phyloP scores from a whole-genome alignment of 2,888 invertebrate species.

The Eupeodes luniger region DNA sequence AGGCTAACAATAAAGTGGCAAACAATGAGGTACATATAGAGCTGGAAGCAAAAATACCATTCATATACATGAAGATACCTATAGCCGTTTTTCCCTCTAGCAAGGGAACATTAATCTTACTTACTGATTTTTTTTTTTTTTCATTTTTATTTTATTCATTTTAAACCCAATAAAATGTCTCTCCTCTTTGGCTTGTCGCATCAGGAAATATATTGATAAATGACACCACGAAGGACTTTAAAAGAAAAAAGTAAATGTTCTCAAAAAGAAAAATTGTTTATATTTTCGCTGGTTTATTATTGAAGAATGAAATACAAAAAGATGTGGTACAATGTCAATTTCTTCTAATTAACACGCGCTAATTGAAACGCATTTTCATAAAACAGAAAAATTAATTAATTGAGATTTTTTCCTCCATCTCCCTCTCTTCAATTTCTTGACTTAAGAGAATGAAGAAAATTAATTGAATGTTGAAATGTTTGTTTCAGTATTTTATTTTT shows the following conservation, averaged over 20 bases:
- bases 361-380: slow-evolving; percentile 16
- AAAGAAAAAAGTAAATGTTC: not conserved
- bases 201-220: slow-evolving; percentile 61
- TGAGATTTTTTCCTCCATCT: too few relatives aligned
- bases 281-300: not conserved
- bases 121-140: slow-evolving; percentile 52
- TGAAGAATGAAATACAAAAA: not conserved
- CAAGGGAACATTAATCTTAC: slow-evolving; percentile 68
- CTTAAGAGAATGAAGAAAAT: too few relatives aligned
- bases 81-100: not conserved
- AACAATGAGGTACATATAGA: slow-evolving; percentile 48
- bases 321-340: slow-evolving; percentile 2
- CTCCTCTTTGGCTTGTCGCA: slow-evolving; percentile 25
- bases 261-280: slow-evolving; percentile 3
- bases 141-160: slow-evolving; percentile 16
- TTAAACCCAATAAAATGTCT: slow-evolving; percentile 39
- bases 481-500: not conserved
- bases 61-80: not conserved
- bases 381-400: too few relatives aligned
- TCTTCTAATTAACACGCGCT: slow-evolving; percentile 1
- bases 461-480: too few relatives aligned
- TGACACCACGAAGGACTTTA: slow-evolving; percentile 33
- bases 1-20: slow-evolving; percentile 73
- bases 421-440: too few relatives aligned
- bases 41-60: not conserved